Conservation (phyloP, 2,113 vertebrate genomes). For the Etheostoma cragini region DNA sequence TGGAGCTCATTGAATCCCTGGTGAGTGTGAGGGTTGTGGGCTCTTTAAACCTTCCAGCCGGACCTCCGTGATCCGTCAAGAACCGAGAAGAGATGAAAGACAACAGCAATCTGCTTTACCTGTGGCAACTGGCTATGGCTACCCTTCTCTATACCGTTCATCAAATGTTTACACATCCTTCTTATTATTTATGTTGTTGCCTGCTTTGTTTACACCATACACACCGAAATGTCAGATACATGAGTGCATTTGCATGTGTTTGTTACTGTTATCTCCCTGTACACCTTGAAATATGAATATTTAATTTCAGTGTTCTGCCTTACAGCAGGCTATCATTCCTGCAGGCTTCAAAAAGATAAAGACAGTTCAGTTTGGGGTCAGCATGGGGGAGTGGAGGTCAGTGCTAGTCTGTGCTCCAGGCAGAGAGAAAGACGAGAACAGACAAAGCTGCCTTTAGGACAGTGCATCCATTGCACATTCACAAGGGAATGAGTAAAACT, state of each 20-base stretch:
- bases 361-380: conserved; percentile 56
- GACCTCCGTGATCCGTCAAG: conserved; percentile 28
- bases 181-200: neutral
- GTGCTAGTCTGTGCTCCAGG: conserved; percentile 52
- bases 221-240: neutral
- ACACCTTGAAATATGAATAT: conserved; percentile 37
- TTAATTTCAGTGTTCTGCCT: conserved; percentile 25
- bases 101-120: conserved; percentile 32
- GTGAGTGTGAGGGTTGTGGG: conserved; percentile 40
- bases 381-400: conserved; percentile 61
- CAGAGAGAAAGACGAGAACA: conserved; percentile 34
- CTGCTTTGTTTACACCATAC: conserved; percentile 9
- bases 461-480: conserved; percentile 60
- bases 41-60: conserved; percentile 47
- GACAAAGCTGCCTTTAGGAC: conserved; percentile 64
- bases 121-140: neutral
- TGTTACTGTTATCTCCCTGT: neutral
- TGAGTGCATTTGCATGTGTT: neutral
- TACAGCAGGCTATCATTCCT: conserved; percentile 19
- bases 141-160: neutral
- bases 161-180: conserved; percentile 32
- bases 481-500: conserved; percentile 50
- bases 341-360: conserved; percentile 33
- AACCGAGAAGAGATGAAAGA: conserved; percentile 34
- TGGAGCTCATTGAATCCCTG: conserved; percentile 43